A percentile compares a stretch with the other conserved stretches of the same genome.
Conservation (phyloP, 2,797 vertebrate species). For the Bradypodion pumilum region DNA sequence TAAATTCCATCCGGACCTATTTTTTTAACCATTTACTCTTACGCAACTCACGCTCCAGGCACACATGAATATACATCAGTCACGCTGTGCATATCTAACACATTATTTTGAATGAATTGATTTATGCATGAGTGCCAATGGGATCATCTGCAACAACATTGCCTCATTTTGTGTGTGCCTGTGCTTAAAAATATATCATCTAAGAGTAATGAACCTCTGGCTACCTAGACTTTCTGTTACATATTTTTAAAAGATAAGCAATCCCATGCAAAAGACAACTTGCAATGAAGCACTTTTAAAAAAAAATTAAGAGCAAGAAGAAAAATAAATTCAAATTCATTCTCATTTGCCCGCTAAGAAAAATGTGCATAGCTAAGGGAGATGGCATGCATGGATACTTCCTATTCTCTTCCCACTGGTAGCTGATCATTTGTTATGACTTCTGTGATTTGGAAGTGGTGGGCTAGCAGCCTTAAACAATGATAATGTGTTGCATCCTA, state of each 20-base stretch:
- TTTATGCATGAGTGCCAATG: neutral
- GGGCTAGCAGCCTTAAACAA: too few species aligned
- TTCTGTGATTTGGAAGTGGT: too few species aligned
- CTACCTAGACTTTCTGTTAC: neutral
- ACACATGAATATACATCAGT: conserved; percentile 44
- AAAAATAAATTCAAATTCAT: too few species aligned
- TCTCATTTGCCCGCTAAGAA: too few species aligned
- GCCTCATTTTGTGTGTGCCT: neutral
- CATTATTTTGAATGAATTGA: conserved; percentile 39
- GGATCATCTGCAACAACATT: conserved; percentile 18
- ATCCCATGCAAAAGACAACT: neutral
- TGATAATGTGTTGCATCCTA: too few species aligned
- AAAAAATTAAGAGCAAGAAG: too few species aligned
- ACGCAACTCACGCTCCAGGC: conserved; percentile 10
- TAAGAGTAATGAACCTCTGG: conserved; percentile 1
- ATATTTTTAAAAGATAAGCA: neutral
- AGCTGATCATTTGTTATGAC: too few species aligned
- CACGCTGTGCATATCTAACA: conserved; percentile 17
- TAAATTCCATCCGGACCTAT: neutral
- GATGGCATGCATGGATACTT: too few species aligned
- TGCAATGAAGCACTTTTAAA: neutral
- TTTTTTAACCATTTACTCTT: conserved; percentile 26
- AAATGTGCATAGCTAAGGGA: too few species aligned
- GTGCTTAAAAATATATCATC: neutral
- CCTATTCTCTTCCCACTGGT: too few species aligned